Conservation (phyloP, 2,113 vertebrate species). For the Aythya baeri region DNA sequence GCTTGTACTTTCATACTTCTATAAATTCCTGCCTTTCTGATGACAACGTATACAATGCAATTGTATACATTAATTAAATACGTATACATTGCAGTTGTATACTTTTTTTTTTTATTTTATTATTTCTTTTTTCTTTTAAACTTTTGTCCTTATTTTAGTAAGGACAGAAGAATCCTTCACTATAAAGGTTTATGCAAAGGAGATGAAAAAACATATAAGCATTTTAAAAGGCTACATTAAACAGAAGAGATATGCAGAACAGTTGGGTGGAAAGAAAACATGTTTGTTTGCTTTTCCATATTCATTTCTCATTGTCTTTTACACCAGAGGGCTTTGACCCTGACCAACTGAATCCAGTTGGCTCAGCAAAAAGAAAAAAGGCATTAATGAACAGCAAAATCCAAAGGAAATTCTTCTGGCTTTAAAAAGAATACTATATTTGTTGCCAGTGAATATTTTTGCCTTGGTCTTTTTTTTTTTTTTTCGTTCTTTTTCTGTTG, state of each 20-base stretch:
- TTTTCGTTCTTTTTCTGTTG: neutral
- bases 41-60: neutral
- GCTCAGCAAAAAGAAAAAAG: neutral
- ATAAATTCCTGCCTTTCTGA: neutral
- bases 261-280: neutral
- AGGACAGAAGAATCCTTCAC: neutral
- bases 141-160: neutral
- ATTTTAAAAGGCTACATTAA: neutral
- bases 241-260: neutral
- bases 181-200: neutral
- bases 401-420: neutral
- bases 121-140: neutral
- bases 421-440: neutral
- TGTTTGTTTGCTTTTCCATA: neutral
- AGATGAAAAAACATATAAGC: neutral
- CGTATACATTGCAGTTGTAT: too few species aligned
- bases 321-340: neutral
- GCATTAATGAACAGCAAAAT: neutral
- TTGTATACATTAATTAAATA: too few species aligned
- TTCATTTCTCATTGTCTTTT: conserved; percentile 17
- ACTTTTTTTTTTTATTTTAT: too few species aligned
- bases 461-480: neutral
- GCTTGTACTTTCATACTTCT: neutral
- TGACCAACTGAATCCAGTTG: neutral
- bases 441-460: neutral